Conservation (phyloP, 1,140 invertebrate genomes). For the Drosophila auraria region DNA sequence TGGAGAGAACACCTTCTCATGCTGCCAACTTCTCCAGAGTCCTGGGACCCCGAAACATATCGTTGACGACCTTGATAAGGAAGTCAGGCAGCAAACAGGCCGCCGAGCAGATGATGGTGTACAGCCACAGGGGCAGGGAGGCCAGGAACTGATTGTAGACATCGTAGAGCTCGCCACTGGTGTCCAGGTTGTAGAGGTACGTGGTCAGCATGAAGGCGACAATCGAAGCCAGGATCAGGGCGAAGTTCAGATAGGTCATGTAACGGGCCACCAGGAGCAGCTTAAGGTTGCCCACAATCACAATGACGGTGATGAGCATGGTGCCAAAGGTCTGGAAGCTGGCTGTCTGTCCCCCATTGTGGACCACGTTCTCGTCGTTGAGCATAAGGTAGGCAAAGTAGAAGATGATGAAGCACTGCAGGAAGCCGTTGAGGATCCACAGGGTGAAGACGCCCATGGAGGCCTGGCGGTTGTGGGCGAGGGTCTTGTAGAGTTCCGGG, state of each 20-base stretch:
- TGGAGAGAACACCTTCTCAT: not conserved
- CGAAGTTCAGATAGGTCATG: constrained; percentile 87
- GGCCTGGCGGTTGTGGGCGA: constrained; percentile 88
- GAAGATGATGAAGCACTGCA: constrained; percentile 86
- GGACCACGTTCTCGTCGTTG: constrained; percentile 79
- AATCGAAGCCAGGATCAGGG: constrained; percentile 87
- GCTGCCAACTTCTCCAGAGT: not conserved
- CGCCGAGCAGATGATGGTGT: constrained; percentile 86
- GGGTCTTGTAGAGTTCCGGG: constrained; percentile 89
- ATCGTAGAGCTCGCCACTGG: constrained; percentile 87
- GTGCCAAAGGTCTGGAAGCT: constrained; percentile 86
- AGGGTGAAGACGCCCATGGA: constrained; percentile 87
- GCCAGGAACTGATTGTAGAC: constrained; percentile 87
- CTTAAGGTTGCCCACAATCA: constrained; percentile 86
- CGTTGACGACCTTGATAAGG: constrained; percentile 47
- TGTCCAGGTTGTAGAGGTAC: constrained; percentile 87
- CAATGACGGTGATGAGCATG: constrained; percentile 85
- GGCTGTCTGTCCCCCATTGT: constrained; percentile 81
- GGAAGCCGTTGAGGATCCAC: constrained; percentile 88
- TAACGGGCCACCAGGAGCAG: constrained; percentile 88
- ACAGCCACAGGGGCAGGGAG: constrained; percentile 87
- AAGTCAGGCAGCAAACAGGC: constrained; percentile 88
- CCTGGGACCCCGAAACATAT: constrained; percentile 37
- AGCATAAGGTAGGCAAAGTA: constrained; percentile 83
- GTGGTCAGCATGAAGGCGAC: constrained; percentile 87